phyloP scores from a whole-genome alignment of 2,797 vertebrate genomes.

The Ptychobarbus kaznakovi region DNA sequence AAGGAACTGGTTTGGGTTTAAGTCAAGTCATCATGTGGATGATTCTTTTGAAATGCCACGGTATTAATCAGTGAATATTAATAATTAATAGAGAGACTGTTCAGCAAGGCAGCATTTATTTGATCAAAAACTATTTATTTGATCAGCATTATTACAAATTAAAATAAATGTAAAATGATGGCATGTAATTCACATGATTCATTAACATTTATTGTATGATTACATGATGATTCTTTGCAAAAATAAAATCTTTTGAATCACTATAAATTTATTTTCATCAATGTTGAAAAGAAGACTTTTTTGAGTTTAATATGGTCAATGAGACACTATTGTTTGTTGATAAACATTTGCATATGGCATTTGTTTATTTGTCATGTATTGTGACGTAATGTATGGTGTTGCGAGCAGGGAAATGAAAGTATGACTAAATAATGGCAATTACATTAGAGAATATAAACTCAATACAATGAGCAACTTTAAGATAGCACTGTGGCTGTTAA shows the following conservation, averaged over 20 bases:
- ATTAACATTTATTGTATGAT: background rate
- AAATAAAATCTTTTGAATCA: no score
- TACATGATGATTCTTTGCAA: no score
- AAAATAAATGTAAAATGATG: no score
- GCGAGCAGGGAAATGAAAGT: background rate
- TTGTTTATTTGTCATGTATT: background rate
- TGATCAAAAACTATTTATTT: background rate
- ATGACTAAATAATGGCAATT: background rate
- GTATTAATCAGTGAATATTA: background rate
- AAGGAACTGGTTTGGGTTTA: background rate
- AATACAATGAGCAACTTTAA: background rate
- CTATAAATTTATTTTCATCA: no score
- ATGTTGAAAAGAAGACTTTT: background rate
- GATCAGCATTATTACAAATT: background rate
- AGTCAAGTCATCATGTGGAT: background rate
- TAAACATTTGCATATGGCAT: no score
- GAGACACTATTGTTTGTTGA: slow-evolving; percentile 25
- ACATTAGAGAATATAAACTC: background rate
- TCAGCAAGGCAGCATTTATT: background rate
- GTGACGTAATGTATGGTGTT: background rate
- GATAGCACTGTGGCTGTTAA: background rate
- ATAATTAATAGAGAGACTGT: background rate
- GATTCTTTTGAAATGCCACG: slow-evolving; percentile 9
- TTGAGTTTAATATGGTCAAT: slow-evolving; percentile 7
- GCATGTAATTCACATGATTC: no score